A percentile compares a stretch with the other conserved stretches of the same genome.
Evolutionary conservation across 1,140 invertebrate species (phyloP).

Genomic region (Penaeus indicus): DNA sequence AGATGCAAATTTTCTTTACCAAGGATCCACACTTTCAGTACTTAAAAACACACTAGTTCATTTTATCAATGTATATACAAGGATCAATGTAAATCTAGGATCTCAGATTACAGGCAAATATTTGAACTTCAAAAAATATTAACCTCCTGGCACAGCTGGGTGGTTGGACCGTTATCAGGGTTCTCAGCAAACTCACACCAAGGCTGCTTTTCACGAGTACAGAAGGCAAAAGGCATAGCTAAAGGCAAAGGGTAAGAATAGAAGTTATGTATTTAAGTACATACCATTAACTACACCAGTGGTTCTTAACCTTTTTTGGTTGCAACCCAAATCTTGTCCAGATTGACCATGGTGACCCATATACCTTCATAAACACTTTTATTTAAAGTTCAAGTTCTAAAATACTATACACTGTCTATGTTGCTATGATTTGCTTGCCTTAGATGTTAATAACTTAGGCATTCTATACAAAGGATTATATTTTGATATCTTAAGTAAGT

Average conservation of each 20-base stretch:
- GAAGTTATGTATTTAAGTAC: background rate
- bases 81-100: background rate
- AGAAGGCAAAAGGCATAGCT: constrained; percentile 99
- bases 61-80: constrained; percentile 5
- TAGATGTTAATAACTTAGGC: too few relatives aligned
- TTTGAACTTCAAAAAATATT: background rate
- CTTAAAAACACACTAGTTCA: background rate
- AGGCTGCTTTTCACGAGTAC: constrained; percentile 94
- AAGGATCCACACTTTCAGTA: background rate
- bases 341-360: too few relatives aligned
- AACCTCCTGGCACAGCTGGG: constrained; percentile 83
- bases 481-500: too few relatives aligned
- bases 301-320: too few relatives aligned
- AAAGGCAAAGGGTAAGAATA: constrained; percentile 67
- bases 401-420: too few relatives aligned
- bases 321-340: too few relatives aligned
- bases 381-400: too few relatives aligned
- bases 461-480: too few relatives aligned
- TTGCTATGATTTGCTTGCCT: too few relatives aligned
- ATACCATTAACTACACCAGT: too few relatives aligned
- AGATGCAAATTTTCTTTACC: constrained; percentile 44
- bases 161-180: constrained; percentile 88
- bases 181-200: constrained; percentile 98
- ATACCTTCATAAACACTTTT: too few relatives aligned
- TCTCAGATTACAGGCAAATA: too few relatives aligned